Conservation (phyloP, 2,113 vertebrate genomes). For the Psilopogon haemacephalus region DNA sequence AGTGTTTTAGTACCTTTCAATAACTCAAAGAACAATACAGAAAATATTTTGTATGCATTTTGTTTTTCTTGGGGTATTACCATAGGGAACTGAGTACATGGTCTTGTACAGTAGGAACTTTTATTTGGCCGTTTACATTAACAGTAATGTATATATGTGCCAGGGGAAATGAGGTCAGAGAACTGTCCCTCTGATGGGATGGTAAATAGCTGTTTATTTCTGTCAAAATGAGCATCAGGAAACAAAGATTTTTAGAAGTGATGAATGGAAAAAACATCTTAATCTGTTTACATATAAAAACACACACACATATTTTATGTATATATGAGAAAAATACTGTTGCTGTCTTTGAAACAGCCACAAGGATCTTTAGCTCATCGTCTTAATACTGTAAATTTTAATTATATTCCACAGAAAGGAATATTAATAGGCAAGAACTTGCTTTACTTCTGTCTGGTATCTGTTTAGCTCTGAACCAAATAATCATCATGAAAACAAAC, state of each 20-base stretch:
- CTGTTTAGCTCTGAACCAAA: not conserved
- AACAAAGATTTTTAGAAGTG: not conserved
- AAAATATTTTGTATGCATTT: not conserved
- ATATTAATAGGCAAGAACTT: not conserved
- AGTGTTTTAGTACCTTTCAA: not conserved
- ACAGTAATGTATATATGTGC: not conserved
- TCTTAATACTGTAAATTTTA: not conserved
- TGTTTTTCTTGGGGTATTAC: not conserved
- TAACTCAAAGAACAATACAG: not conserved
- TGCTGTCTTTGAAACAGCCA: not conserved
- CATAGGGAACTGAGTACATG: not conserved
- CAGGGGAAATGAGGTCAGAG: not conserved
- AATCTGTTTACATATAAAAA: not conserved
- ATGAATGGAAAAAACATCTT: not conserved
- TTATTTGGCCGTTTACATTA: not conserved
- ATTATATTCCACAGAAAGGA: not conserved
- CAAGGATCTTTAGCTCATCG: not conserved
- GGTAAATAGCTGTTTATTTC: not conserved
- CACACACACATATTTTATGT: not conserved
- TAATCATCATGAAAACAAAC: not conserved
- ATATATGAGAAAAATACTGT: not conserved
- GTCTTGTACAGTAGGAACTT: not conserved
- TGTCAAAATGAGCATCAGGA: not conserved
- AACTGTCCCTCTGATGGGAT: not conserved
- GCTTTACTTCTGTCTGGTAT: not conserved